Conservation (phyloP, 2,113 vertebrate species). For the Agelaius tricolor region DNA sequence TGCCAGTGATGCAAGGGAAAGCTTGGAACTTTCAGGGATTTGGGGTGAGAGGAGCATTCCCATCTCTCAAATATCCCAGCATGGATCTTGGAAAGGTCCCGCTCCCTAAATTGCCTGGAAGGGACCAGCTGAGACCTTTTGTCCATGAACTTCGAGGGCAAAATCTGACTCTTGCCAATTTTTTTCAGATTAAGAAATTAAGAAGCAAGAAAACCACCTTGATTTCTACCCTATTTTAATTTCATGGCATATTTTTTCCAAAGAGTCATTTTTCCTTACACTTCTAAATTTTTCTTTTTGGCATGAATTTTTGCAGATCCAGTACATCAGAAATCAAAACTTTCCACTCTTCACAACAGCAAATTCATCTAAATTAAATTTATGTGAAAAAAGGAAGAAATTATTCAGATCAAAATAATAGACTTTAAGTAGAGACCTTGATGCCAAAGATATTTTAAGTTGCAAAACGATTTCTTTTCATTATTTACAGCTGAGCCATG, state of each 20-base stretch:
- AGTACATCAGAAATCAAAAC: not conserved
- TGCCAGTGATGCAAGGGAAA: accelerated
- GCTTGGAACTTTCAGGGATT: not conserved
- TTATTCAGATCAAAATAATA: not conserved
- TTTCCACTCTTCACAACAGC: not conserved
- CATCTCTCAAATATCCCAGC: not conserved
- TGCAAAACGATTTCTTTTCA: not conserved
- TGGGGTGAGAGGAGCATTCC: not conserved
- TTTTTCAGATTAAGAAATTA: not conserved
- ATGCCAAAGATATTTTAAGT: not conserved
- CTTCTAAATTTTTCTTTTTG: not conserved
- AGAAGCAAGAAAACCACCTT: not conserved
- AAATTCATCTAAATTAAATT: not conserved
- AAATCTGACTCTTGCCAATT: not conserved
- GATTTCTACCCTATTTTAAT: not conserved
- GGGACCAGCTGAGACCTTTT: not conserved
- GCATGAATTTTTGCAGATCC: not conserved
- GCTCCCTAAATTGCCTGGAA: not conserved
- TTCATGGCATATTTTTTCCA: not conserved
- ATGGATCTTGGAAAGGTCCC: not conserved
- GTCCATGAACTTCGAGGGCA: not conserved
- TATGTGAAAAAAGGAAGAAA: not conserved
- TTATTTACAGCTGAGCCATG: not conserved
- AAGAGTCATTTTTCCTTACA: not conserved
- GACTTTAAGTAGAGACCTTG: not conserved